Percentiles rank a stretch among this genome's conserved stretches.
Conservation (phyloP, 2,113 vertebrate genomes). For the Pagrus major region DNA sequence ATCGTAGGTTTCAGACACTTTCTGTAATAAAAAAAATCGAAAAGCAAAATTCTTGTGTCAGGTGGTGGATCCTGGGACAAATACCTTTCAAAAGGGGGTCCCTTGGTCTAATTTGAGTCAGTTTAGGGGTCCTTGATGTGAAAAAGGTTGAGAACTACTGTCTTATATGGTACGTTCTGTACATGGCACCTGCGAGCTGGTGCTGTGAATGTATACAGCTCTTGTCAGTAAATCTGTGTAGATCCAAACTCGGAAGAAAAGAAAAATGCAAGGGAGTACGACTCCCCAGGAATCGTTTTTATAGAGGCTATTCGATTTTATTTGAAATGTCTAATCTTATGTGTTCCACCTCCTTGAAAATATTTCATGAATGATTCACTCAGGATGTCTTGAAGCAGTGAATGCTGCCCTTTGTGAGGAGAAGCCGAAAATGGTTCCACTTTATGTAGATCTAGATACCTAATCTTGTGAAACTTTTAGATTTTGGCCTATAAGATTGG, state of each 20-base stretch:
- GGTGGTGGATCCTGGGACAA: too few relatives aligned
- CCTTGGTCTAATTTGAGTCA: too few relatives aligned
- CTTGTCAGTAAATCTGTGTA: not conserved
- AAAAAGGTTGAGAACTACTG: too few relatives aligned
- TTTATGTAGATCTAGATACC: conserved; percentile 4
- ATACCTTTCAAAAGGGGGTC: too few relatives aligned
- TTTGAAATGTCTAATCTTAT: not conserved
- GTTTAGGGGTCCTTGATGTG: too few relatives aligned
- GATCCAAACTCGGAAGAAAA: not conserved
- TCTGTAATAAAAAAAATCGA: too few relatives aligned
- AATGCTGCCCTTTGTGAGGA: not conserved
- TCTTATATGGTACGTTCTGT: not conserved
- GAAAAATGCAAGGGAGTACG: not conserved
- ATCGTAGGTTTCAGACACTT: too few relatives aligned
- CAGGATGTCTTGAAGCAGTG: not conserved
- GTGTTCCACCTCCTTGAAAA: conserved; percentile 24
- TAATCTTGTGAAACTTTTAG: conserved; percentile 12
- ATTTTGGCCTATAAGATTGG: conserved; percentile 25
- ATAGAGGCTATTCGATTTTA: not conserved
- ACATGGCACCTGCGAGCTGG: not conserved
- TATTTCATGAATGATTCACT: conserved; percentile 29
- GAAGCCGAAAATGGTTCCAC: not conserved
- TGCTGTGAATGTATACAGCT: not conserved
- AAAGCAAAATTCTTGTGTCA: too few relatives aligned
- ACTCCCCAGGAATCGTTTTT: not conserved